Evolutionary conservation across 2,888 invertebrate species (phyloP).

Genomic region (Congeria kusceri): DNA sequence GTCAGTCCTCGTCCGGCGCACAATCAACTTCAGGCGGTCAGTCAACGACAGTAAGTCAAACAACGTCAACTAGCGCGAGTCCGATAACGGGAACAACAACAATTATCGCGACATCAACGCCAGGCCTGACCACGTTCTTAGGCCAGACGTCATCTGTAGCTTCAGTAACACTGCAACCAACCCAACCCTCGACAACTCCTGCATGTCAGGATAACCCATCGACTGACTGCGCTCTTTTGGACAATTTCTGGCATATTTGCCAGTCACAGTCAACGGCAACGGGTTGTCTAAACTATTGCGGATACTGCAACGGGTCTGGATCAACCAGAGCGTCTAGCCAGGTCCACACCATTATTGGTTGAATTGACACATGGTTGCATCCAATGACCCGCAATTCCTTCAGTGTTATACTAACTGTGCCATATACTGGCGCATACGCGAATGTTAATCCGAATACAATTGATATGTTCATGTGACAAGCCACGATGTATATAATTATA

Average conservation of each 20-base stretch:
- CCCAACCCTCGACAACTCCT: slow-evolving; percentile 6
- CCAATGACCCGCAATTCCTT: no score
- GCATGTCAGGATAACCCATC: slow-evolving; percentile 39
- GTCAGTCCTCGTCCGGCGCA: not conserved
- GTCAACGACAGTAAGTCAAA: slow-evolving; percentile 12
- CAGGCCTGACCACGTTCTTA: not conserved
- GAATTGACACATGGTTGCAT: no score
- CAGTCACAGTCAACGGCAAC: slow-evolving; percentile 18
- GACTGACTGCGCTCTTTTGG: slow-evolving; percentile 31
- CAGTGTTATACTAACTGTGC: no score
- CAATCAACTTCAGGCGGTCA: not conserved
- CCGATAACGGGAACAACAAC: not conserved
- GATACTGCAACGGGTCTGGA: slow-evolving; percentile 33
- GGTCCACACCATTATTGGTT: no score
- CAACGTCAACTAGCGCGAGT: not conserved
- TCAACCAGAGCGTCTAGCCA: not conserved
- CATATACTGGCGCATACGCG: no score
- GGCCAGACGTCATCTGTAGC: slow-evolving; percentile 1
- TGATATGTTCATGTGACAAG: no score
- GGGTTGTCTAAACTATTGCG: slow-evolving; percentile 40
- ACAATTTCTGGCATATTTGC: slow-evolving; percentile 45
- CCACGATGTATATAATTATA: no score
- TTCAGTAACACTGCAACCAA: not conserved
- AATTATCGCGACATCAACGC: not conserved
- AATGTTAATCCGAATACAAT: no score